Evolutionary conservation across 2,797 vertebrate species (phyloP).

Genomic region (Oreortyx pictus): DNA sequence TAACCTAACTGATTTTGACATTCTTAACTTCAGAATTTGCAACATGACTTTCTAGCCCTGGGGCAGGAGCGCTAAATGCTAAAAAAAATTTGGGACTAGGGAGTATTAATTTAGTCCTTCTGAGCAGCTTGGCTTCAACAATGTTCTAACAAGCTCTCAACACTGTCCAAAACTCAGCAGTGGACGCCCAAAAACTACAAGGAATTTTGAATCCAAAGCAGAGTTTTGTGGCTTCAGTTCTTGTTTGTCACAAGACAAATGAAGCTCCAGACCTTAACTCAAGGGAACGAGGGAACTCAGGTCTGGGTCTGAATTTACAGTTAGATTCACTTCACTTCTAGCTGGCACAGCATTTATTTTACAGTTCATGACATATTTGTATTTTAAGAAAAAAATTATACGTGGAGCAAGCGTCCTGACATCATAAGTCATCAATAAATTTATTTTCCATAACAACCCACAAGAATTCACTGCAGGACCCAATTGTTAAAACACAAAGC

Average conservation of each 20-base stretch:
- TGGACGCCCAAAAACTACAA: constrained; percentile 37
- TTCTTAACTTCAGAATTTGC: constrained; percentile 67
- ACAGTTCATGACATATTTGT: not conserved
- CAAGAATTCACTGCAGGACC: constrained; percentile 64
- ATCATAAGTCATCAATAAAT: constrained; percentile 28
- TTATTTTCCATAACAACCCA: constrained; percentile 62
- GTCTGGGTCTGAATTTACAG: not conserved
- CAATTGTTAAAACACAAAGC: constrained; percentile 59
- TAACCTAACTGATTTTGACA: constrained; percentile 57
- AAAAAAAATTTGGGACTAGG: constrained; percentile 26
- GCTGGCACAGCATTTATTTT: not conserved
- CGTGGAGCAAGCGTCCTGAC: not conserved
- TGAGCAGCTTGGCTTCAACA: constrained; percentile 40
- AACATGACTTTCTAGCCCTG: constrained; percentile 45
- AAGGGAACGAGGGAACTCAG: not conserved
- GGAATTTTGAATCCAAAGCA: constrained; percentile 8
- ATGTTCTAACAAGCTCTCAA: constrained; percentile 31
- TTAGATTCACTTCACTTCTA: not conserved
- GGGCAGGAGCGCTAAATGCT: constrained; percentile 33
- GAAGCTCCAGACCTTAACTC: not conserved
- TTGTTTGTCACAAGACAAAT: constrained; percentile 23
- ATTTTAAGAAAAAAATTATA: constrained; percentile 22
- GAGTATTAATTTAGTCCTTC: constrained; percentile 57
- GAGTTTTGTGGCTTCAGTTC: not conserved
- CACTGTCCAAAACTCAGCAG: constrained; percentile 22